phyloP scores from a whole-genome alignment of 2,797 vertebrate species.

The Xenops minutus region DNA sequence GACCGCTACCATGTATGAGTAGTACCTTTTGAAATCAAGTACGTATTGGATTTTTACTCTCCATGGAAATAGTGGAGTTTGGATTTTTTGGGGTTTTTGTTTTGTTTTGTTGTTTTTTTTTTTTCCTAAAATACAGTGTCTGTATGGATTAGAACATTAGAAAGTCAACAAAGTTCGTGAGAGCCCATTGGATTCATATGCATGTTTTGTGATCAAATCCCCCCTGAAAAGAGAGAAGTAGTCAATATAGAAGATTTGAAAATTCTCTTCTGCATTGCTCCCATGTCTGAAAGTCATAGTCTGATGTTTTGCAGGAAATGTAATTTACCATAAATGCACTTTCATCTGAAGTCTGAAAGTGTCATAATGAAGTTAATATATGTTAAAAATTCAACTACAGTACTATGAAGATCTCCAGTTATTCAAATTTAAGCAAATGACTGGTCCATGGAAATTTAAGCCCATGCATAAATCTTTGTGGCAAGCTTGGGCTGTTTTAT shows the following conservation, averaged over 20 bases:
- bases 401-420: conserved; percentile 16
- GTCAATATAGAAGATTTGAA: not conserved
- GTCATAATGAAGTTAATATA: not conserved
- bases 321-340: not conserved
- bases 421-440: conserved; percentile 26
- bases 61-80: not conserved
- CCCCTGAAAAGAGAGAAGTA: not conserved
- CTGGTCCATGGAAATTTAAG: conserved; percentile 8
- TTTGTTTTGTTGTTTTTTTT: rapidly evolving
- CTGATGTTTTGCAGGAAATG: not conserved
- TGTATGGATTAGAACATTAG: not conserved
- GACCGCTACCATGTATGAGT: not conserved
- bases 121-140: not conserved
- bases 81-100: not conserved
- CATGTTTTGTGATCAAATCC: not conserved
- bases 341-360: not conserved
- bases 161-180: not conserved
- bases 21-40: not conserved
- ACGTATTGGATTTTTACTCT: not conserved
- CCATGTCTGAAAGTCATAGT: not conserved
- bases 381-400: not conserved
- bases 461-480: not conserved
- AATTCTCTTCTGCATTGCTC: not conserved
- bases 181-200: not conserved
- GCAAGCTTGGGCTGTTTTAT: conserved; percentile 6